These are phyloP conservation scores for Dendrolimus houi DNA, from an alignment of 2,888 invertebrate genomes.

Conservation along the genomic window DNA sequence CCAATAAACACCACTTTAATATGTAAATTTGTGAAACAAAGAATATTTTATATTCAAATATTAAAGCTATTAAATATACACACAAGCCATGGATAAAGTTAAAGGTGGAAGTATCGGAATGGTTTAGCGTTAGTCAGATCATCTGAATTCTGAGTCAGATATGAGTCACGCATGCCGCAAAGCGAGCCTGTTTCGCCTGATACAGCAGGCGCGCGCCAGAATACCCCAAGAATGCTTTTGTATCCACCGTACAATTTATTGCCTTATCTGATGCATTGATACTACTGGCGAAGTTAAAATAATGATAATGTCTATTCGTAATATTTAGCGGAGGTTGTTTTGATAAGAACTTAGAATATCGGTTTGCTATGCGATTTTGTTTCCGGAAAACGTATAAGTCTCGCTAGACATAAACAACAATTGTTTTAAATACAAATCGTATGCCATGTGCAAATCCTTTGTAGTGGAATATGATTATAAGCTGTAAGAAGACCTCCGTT, in stretches of 20 bases:
- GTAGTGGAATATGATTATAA: too few species aligned
- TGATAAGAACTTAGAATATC: too few species aligned
- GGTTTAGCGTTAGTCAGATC: slow-evolving; percentile 30
- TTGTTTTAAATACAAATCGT: neutral
- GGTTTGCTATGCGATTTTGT: too few species aligned
- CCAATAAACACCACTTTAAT: too few species aligned
- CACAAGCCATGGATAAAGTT: neutral
- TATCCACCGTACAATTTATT: slow-evolving; percentile 55
- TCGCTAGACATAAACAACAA: slow-evolving; percentile 14
- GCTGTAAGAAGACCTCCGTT: too few species aligned
- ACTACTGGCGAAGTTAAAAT: slow-evolving; percentile 32
- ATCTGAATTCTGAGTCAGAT: slow-evolving; percentile 47
- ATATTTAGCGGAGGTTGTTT: too few species aligned
- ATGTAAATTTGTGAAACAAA: too few species aligned
- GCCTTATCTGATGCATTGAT: slow-evolving; percentile 46
- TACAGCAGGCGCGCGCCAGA: slow-evolving; percentile 38
- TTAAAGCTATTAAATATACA: neutral
- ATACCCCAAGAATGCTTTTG: slow-evolving; percentile 63
- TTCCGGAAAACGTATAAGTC: slow-evolving; percentile 8
- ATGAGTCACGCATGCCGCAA: slow-evolving; percentile 52
- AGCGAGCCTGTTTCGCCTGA: slow-evolving; percentile 46
- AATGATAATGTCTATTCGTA: slow-evolving; percentile 23
- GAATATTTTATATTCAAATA: neutral
- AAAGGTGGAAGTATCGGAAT: slow-evolving; percentile 5
- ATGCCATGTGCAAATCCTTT: too few species aligned